Percentiles rank a stretch among this genome's conserved stretches.
phyloP scores from a whole-genome alignment of 2,113 vertebrate genomes.

The Chloropsis hardwickii region DNA sequence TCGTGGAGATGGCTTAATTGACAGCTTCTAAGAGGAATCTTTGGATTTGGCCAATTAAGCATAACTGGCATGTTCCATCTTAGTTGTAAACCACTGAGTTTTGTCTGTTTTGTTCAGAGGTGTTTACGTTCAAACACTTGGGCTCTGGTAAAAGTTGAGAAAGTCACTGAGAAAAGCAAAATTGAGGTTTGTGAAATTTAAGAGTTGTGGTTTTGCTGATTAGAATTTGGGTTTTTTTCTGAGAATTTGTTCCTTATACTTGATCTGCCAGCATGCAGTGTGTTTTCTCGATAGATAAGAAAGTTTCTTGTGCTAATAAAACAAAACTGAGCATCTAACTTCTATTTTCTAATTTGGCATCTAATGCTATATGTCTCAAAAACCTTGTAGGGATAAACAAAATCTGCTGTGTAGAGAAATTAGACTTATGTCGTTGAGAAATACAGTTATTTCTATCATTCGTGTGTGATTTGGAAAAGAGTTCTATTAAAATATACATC shows the following conservation, averaged over 20 bases:
- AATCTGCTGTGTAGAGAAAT: neutral
- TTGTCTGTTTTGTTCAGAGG: neutral
- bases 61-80: neutral
- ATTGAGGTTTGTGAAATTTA: neutral
- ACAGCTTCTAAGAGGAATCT: neutral
- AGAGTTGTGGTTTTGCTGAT: neutral
- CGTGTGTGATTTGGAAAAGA: neutral
- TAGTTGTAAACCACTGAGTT: neutral
- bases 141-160: neutral
- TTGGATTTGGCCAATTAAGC: neutral
- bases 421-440: neutral
- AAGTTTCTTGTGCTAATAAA: constrained; percentile 13
- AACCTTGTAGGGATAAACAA: neutral
- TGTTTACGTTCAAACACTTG: neutral
- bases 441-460: neutral
- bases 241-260: neutral
- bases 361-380: neutral
- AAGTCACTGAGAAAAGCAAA: neutral
- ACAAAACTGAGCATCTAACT: neutral
- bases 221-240: neutral
- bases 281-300: neutral
- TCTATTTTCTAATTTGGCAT: neutral
- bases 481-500: neutral
- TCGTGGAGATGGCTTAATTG: neutral
- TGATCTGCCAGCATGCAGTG: neutral